These are phyloP conservation scores for Hippocampus kuda DNA, from an alignment of 2,797 vertebrate species.

Conservation along the genomic window DNA sequence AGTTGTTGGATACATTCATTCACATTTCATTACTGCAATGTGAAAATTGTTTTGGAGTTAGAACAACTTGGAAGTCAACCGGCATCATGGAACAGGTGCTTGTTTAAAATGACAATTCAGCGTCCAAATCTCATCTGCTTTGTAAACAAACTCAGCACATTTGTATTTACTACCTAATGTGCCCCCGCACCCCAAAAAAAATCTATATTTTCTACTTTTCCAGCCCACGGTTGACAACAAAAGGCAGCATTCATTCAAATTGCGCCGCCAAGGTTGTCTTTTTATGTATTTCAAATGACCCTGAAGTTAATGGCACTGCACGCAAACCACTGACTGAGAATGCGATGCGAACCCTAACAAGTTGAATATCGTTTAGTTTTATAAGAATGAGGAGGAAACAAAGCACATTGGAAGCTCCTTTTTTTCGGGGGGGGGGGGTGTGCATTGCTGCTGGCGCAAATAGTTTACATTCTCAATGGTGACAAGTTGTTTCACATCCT, in stretches of 20 bases:
- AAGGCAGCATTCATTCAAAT: not conserved
- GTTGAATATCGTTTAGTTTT: not conserved
- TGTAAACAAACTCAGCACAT: not conserved
- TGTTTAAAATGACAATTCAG: not conserved
- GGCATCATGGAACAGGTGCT: too few relatives aligned
- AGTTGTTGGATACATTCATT: too few relatives aligned
- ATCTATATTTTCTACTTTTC: not conserved
- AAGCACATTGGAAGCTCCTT: not conserved
- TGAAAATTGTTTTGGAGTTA: too few relatives aligned
- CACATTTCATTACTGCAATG: too few relatives aligned
- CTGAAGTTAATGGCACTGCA: not conserved
- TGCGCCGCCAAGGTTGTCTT: not conserved
- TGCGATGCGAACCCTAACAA: not conserved
- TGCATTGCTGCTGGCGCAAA: constrained; percentile 1
- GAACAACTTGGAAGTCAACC: too few relatives aligned
- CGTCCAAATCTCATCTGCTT: not conserved
- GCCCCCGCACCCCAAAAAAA: too few relatives aligned
- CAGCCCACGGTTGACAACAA: not conserved
- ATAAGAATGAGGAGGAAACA: not conserved
- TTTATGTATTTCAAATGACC: not conserved
- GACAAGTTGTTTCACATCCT: not conserved
- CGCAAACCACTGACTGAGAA: not conserved
- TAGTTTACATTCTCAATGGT: not conserved
- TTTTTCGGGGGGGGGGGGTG: too few relatives aligned
- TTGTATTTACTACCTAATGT: too few relatives aligned